Conservation (phyloP, 2,797 vertebrate genomes). For the Morus bassanus region DNA sequence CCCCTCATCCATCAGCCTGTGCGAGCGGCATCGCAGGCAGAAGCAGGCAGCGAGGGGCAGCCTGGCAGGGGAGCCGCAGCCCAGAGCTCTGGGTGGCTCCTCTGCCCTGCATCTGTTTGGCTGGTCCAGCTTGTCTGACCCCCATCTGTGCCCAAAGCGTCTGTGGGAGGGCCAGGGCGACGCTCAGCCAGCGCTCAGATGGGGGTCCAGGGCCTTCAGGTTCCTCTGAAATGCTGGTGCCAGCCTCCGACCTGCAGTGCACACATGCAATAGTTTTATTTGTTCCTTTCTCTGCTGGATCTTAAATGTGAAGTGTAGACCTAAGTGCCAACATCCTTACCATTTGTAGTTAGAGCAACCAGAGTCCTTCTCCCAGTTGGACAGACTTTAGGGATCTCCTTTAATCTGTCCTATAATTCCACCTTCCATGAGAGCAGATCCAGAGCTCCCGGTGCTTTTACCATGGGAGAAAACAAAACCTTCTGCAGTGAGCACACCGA, state of each 20-base stretch:
- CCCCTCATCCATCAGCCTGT: background rate
- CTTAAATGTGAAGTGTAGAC: background rate
- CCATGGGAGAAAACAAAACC: background rate
- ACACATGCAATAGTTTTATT: background rate
- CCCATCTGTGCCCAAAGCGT: background rate
- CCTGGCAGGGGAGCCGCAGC: too few species aligned
- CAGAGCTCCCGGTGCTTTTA: background rate
- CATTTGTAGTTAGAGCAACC: background rate
- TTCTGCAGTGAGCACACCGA: background rate
- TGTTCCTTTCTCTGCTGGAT: background rate
- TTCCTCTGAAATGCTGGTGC: background rate
- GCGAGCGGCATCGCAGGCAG: background rate
- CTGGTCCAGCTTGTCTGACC: accelerated
- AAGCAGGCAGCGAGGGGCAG: background rate
- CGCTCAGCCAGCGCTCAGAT: accelerated
- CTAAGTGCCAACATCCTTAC: background rate
- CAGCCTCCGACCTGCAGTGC: accelerated
- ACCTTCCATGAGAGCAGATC: background rate
- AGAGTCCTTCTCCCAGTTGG: background rate
- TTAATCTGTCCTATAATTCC: background rate
- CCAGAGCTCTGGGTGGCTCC: background rate
- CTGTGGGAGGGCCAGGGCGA: background rate
- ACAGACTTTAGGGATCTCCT: background rate
- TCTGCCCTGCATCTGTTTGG: background rate
- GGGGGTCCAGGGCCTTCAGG: background rate